Evolutionary conservation across 2,888 invertebrate genomes (phyloP), one percentile per base, ranked within the genome.

Genomic region (Sarcophaga caerulescens): DNA sequence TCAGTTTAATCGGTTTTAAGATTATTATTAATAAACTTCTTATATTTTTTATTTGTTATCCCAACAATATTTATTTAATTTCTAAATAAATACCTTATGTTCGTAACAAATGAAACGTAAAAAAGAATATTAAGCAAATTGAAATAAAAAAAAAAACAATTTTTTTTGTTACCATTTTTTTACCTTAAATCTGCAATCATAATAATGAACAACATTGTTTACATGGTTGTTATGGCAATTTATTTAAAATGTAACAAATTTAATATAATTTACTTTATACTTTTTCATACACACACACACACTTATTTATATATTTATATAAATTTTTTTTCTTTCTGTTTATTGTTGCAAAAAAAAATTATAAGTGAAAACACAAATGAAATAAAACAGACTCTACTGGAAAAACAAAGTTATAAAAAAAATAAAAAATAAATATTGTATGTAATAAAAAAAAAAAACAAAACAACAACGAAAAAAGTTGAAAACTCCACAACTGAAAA

Each of bases 181-280:
- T 66, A 66, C 45, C n/a, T 44, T 66, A 44, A 66, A 45, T 44
- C 52, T 17, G 17, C 52, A 12, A 52, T 52, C 14, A 52, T 52
- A 14, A 52, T 52, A 52, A 12, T 17, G 52, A 52, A 21, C n/a
- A 66, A 66, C 23, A 60, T 60, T 60, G n/a, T 60, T 60, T 35
- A 81, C 17, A 69, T 70, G 52, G 57, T 66, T 74, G 78, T 84
- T 79, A 63, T 69, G 63, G 83, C 83, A 84, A 84, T 78, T 84
- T 79, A 84, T 84, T 84, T 78, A 66, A 83, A 77, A 81, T 63
- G 70, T 59, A 62, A 83, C 73, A 83, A 70, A 78, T 77, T 77
- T 78, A 78, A 83, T 83, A 62, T 78, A 84, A 73, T 84, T 84
- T 83, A 78, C 44, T 63, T 76, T 65, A 45, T 74, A 74, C 62